A percentile compares a stretch with the other conserved stretches of the same genome.
These are phyloP conservation scores for Ailurus styani DNA, from an alignment of 2,113 vertebrate genomes.

Conservation along the genomic window DNA sequence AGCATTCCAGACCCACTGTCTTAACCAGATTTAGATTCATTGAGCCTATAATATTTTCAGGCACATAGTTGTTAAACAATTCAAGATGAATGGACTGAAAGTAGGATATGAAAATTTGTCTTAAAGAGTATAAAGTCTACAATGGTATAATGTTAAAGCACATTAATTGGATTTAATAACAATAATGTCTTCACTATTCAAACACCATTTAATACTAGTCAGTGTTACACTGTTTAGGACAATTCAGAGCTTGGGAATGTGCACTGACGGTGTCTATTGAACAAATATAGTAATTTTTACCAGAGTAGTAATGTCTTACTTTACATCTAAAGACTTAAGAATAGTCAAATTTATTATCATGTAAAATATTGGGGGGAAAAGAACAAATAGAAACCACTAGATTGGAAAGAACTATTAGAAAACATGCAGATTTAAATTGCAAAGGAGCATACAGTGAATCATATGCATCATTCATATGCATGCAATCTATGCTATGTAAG, in stretches of 20 bases:
- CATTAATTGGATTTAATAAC: not conserved
- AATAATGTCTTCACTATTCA: not conserved
- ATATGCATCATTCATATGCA: constrained; percentile 52
- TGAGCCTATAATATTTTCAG: not conserved
- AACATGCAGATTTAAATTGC: constrained; percentile 35
- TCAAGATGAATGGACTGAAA: not conserved
- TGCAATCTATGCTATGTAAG: constrained; percentile 31
- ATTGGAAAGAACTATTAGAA: not conserved
- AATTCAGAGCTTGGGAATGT: not conserved
- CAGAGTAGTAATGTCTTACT: not conserved
- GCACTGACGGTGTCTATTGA: not conserved
- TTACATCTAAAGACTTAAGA: not conserved
- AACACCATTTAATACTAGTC: not conserved
- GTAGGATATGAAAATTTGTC: not conserved
- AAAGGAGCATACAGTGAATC: not conserved
- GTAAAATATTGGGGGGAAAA: not conserved
- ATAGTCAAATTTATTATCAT: not conserved
- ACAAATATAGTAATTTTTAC: not conserved
- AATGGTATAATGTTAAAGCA: not conserved
- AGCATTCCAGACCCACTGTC: not conserved
- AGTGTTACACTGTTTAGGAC: not conserved
- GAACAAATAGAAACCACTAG: not conserved
- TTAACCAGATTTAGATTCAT: not conserved
- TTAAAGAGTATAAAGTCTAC: not conserved
- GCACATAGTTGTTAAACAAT: not conserved